Percentiles rank a stretch among this genome's conserved stretches.
Conservation (phyloP, 2,888 invertebrate species). For the Platycheirus rosarum region DNA sequence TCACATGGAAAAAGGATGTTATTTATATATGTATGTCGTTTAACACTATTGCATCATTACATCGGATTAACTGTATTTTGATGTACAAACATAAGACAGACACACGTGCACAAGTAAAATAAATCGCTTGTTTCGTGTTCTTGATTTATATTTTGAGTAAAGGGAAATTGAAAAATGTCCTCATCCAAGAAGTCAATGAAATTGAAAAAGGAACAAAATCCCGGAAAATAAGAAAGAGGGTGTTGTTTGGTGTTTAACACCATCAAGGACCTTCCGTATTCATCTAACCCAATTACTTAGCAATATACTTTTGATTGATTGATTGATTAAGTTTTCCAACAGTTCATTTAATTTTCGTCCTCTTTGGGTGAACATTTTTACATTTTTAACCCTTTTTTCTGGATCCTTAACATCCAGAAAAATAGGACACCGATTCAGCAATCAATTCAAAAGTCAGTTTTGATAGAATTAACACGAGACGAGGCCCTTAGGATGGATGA, state of each 20-base stretch:
- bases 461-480: slow-evolving; percentile 63
- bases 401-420: neutral
- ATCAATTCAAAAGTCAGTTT: slow-evolving; percentile 69
- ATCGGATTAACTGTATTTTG: slow-evolving; percentile 66
- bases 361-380: neutral
- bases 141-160: too few species aligned
- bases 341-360: slow-evolving; percentile 58
- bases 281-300: slow-evolving; percentile 67
- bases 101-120: slow-evolving; percentile 54
- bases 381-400: slow-evolving; percentile 5
- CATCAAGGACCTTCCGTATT: slow-evolving; percentile 11
- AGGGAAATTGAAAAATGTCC: neutral
- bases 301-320: slow-evolving; percentile 74
- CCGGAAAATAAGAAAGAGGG: neutral
- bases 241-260: neutral
- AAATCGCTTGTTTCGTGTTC: slow-evolving; percentile 37
- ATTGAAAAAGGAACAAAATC: too few species aligned
- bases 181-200: too few species aligned
- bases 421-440: slow-evolving; percentile 54
- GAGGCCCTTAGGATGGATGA: slow-evolving; percentile 26
- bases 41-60: slow-evolving; percentile 72
- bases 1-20: slow-evolving; percentile 26
- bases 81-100: slow-evolving; percentile 22
- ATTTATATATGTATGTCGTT: slow-evolving; percentile 51
- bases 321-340: slow-evolving; percentile 71